phyloP scores from a whole-genome alignment of 2,797 vertebrate genomes.

The Acanthornis magna region DNA sequence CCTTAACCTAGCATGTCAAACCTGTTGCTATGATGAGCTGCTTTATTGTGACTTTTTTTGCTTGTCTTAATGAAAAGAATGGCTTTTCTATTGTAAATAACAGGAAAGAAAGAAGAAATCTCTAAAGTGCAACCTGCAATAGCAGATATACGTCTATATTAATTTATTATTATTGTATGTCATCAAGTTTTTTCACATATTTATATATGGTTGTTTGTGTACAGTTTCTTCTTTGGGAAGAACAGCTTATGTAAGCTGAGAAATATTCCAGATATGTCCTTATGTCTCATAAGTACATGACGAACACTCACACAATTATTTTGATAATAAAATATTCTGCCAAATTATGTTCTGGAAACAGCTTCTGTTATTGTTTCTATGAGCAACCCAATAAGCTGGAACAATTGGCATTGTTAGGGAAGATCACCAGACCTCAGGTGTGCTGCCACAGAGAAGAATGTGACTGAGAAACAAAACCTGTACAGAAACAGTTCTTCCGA shows the following conservation, averaged over 20 bases:
- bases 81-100: neutral
- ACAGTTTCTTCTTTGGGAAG: neutral
- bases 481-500: neutral
- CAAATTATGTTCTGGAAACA: neutral
- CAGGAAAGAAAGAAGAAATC: neutral
- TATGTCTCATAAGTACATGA: neutral
- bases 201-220: neutral
- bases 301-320: neutral
- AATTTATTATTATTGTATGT: neutral
- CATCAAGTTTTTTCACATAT: neutral
- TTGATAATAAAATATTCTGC: neutral
- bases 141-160: neutral
- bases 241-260: neutral
- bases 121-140: neutral
- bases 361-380: neutral
- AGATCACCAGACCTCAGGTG: neutral
- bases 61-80: neutral
- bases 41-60: neutral
- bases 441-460: neutral
- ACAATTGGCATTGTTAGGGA: neutral
- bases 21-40: neutral
- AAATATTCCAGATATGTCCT: neutral
- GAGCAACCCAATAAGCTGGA: neutral
- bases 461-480: neutral
- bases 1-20: neutral